A percentile compares a stretch with the other conserved stretches of the same genome.
Evolutionary conservation across 2,797 vertebrate species (phyloP).

Genomic region (Pseudocheirus occidentalis): DNA sequence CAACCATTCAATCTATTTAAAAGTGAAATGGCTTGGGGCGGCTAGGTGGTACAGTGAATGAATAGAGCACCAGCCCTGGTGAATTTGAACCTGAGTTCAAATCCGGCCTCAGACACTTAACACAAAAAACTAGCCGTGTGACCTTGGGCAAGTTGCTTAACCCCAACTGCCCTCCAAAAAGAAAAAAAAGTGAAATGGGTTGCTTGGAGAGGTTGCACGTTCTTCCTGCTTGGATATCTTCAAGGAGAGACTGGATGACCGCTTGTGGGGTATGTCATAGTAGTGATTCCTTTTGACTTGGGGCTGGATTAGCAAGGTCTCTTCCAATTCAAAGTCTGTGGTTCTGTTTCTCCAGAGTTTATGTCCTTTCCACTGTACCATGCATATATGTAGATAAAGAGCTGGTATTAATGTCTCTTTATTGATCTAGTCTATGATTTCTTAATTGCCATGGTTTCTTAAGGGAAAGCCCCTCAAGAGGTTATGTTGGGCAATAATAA

Average conservation of each 20-base stretch:
- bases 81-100: too few species aligned
- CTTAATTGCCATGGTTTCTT: neutral
- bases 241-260: neutral
- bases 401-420: neutral
- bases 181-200: neutral
- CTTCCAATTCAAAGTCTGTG: neutral
- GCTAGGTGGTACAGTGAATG: too few species aligned
- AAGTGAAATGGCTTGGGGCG: too few species aligned
- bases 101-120: too few species aligned
- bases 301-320: neutral
- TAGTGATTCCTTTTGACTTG: neutral
- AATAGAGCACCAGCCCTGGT: too few species aligned
- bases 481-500: neutral
- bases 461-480: neutral
- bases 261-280: neutral
- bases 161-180: too few species aligned
- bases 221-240: neutral
- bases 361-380: neutral
- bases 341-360: neutral
- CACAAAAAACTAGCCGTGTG: too few species aligned
- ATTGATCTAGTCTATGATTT: neutral
- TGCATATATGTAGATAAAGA: neutral
- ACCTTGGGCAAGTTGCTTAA: too few species aligned
- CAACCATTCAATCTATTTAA: neutral
- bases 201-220: neutral